phyloP scores from a whole-genome alignment of 30 jellyfish, hydroid and myxozoan genomes.

The Catostylus mosaicus region DNA sequence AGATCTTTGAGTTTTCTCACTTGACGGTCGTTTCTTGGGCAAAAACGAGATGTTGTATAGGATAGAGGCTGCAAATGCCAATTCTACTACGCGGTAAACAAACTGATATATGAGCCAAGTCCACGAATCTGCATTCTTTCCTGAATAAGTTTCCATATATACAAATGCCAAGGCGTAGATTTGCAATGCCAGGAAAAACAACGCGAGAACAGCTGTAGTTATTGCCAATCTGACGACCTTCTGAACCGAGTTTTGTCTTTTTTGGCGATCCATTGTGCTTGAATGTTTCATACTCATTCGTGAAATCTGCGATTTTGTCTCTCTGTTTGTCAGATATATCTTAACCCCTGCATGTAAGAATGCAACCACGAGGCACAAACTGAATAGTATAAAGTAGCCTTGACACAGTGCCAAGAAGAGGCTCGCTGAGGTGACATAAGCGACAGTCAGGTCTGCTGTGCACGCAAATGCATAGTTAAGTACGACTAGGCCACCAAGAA shows the following conservation, averaged over 20 bases:
- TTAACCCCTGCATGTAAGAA: conserved; percentile 46
- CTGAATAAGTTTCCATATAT: neutral
- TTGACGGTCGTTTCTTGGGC: conserved; percentile 18
- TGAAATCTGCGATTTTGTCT: conserved; percentile 29
- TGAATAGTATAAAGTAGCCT: conserved; percentile 63
- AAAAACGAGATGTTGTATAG: conserved; percentile 52
- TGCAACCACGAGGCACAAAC: conserved; percentile 46
- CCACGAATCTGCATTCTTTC: conserved; percentile 58
- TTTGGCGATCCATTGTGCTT: neutral
- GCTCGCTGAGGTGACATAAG: conserved; percentile 37
- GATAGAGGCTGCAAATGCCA: conserved; percentile 41
- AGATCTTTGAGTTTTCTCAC: neutral
- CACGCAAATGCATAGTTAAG: conserved; percentile 47
- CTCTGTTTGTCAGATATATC: conserved; percentile 29
- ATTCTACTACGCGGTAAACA: conserved; percentile 63
- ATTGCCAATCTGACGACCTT: conserved; percentile 72
- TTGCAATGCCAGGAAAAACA: conserved; percentile 48
- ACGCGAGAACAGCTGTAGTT: conserved; percentile 47
- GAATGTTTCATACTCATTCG: conserved; percentile 9
- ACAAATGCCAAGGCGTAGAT: conserved; percentile 62
- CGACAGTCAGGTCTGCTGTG: conserved; percentile 64
- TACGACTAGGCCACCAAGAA: conserved; percentile 39
- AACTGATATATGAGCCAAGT: conserved; percentile 65
- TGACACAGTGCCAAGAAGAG: conserved; percentile 66
- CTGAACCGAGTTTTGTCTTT: conserved; percentile 6